Percentiles rank a stretch among this genome's conserved stretches.
phyloP scores from a whole-genome alignment of 1,140 invertebrate species.

The Asbolus verrucosus region DNA sequence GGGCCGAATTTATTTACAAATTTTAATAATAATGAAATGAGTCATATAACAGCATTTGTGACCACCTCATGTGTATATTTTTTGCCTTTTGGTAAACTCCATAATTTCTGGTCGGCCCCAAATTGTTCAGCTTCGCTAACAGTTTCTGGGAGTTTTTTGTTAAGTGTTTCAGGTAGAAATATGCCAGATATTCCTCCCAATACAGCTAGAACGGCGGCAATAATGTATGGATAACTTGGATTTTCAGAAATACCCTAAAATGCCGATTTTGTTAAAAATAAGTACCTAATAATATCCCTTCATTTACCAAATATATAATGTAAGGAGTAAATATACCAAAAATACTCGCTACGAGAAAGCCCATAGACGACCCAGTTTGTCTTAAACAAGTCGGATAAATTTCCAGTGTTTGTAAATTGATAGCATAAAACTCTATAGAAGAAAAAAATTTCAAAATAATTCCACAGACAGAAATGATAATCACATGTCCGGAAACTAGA shows the following conservation, averaged over 20 bases:
- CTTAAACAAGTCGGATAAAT: slow-evolving; percentile 77
- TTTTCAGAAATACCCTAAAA: slow-evolving; percentile 4
- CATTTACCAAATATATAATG: slow-evolving; percentile 77
- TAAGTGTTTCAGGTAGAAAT: slow-evolving; percentile 78
- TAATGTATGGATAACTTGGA: slow-evolving; percentile 68
- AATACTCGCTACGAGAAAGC: slow-evolving; percentile 70
- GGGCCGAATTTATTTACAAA: too few species aligned
- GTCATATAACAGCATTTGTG: slow-evolving; percentile 1
- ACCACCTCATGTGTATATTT: neutral
- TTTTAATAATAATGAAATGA: too few species aligned
- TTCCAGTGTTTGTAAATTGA: slow-evolving; percentile 75
- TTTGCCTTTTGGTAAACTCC: neutral
- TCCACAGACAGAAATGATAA: slow-evolving; percentile 19
- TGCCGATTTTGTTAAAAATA: neutral
- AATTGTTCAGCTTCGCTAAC: slow-evolving; percentile 78
- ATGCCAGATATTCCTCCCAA: slow-evolving; percentile 69
- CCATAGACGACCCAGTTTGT: slow-evolving; percentile 74
- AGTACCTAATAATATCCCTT: too few species aligned
- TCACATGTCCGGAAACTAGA: slow-evolving; percentile 22
- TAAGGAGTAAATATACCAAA: slow-evolving; percentile 77
- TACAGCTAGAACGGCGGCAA: slow-evolving; percentile 70
- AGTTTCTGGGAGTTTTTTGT: slow-evolving; percentile 77
- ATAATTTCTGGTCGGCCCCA: slow-evolving; percentile 55
- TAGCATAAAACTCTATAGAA: slow-evolving; percentile 65
- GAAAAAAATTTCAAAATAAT: slow-evolving; percentile 22